Percentiles rank a stretch among this genome's conserved stretches.
These are phyloP conservation scores for Scartelaos histophorus DNA, from an alignment of 2,113 vertebrate species.

Conservation along the genomic window DNA sequence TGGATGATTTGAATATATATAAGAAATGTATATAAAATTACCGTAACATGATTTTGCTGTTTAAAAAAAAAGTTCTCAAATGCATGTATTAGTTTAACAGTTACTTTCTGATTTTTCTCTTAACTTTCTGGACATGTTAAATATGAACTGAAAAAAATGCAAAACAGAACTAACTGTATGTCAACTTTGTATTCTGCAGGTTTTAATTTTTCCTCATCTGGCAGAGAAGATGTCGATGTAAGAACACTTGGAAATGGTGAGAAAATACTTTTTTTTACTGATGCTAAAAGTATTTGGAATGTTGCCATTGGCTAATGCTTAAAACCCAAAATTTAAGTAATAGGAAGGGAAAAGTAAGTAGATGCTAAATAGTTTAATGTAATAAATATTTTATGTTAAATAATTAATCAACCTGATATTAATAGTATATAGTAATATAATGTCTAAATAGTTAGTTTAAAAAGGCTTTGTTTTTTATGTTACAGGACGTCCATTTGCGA, in stretches of 20 bases:
- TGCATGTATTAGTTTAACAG: background rate
- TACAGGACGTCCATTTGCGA: slow-evolving; percentile 93
- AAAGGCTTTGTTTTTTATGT: background rate
- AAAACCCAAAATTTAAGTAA: background rate
- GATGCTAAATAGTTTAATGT: no score
- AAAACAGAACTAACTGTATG: no score
- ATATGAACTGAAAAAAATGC: no score
- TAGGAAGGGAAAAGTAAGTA: no score
- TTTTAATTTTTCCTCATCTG: slow-evolving; percentile 98
- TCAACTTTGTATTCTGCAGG: slow-evolving; percentile 65
- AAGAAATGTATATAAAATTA: no score
- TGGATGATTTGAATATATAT: no score
- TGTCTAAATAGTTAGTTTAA: no score
- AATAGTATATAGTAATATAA: background rate
- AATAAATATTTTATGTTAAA: background rate
- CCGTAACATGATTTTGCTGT: no score
- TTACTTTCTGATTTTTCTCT: background rate
- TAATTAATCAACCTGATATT: background rate
- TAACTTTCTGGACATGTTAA: background rate
- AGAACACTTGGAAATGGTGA: slow-evolving; percentile 96
- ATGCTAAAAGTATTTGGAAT: no score
- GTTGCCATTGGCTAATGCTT: background rate
- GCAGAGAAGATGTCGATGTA: slow-evolving; percentile 97
- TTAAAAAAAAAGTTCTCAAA: background rate
- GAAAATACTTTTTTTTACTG: slow-evolving; percentile 1